These are phyloP conservation scores for Clusia tigrina DNA, from an alignment of 2,888 invertebrate genomes.

Conservation along the genomic window DNA sequence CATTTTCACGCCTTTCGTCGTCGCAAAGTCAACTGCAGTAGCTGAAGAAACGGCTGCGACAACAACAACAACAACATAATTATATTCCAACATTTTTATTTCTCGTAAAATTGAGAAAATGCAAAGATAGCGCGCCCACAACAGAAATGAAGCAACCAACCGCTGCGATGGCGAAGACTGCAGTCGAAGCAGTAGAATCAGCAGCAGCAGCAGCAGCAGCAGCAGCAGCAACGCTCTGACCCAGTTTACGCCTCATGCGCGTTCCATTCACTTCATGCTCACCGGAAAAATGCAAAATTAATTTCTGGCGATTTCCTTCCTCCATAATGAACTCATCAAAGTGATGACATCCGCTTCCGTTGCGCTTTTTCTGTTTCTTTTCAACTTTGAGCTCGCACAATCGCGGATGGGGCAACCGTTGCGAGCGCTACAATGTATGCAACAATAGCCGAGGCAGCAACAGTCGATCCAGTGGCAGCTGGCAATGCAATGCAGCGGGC, in stretches of 20 bases:
- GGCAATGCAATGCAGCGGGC: not conserved
- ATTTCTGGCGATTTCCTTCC: constrained; percentile 46
- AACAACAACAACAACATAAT: not conserved
- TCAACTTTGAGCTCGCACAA: not conserved
- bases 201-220: not conserved
- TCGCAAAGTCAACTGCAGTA: not conserved
- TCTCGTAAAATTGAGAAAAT: not conserved
- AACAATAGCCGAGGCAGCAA: constrained; percentile 11
- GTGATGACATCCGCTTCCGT: constrained; percentile 43
- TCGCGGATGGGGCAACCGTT: constrained; percentile 6
- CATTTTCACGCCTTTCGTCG: not conserved
- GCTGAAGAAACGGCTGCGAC: not conserved
- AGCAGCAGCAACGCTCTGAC: not conserved
- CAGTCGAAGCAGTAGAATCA: no score
- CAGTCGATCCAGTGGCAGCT: not conserved
- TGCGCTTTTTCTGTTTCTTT: constrained; percentile 5
- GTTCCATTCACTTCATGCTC: not conserved
- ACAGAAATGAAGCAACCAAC: no score
- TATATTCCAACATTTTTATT: not conserved
- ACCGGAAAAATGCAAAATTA: constrained; percentile 37
- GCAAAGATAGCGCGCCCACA: not conserved
- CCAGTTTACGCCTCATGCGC: not conserved
- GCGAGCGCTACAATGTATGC: not conserved
- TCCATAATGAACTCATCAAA: constrained; percentile 46
- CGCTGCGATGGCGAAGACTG: no score